Conservation (phyloP, 2,888 invertebrate genomes). For the Neoitamus cyanurus region DNA sequence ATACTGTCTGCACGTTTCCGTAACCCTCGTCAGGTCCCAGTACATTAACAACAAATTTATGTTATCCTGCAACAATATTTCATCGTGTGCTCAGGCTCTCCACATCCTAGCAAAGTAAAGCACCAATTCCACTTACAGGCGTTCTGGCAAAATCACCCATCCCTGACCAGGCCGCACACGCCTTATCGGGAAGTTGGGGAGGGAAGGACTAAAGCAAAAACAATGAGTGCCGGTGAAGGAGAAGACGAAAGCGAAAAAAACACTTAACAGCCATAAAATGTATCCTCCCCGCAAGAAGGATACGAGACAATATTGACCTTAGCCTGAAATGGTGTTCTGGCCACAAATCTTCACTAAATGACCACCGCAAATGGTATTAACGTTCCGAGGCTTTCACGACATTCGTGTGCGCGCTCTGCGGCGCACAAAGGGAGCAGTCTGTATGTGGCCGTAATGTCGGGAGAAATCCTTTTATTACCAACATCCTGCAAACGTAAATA, state of each 20-base stretch:
- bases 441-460: constrained; percentile 50
- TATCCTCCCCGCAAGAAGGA: constrained; percentile 50
- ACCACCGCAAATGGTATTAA: constrained; percentile 54
- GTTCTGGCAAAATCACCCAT: constrained; percentile 22
- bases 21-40: constrained; percentile 47
- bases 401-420: constrained; percentile 14
- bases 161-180: not conserved
- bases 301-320: constrained; percentile 53
- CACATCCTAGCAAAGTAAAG: constrained; percentile 42
- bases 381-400: constrained; percentile 37
- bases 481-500: constrained; percentile 53
- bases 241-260: constrained; percentile 44
- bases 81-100: constrained; percentile 41
- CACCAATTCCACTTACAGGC: constrained; percentile 48
- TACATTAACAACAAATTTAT: constrained; percentile 54
- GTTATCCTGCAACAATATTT: constrained; percentile 53
- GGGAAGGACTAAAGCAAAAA: not conserved
- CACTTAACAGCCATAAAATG: constrained; percentile 53
- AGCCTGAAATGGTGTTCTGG: constrained; percentile 49
- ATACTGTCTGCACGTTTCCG: constrained; percentile 50
- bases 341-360: constrained; percentile 54
- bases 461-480: constrained; percentile 52
- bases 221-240: not conserved
- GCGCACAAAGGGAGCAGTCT: not conserved
- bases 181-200: not conserved